These are phyloP conservation scores for Cricetomys ansorgei DNA, from an alignment of 2,113 vertebrate genomes.

Conservation along the genomic window DNA sequence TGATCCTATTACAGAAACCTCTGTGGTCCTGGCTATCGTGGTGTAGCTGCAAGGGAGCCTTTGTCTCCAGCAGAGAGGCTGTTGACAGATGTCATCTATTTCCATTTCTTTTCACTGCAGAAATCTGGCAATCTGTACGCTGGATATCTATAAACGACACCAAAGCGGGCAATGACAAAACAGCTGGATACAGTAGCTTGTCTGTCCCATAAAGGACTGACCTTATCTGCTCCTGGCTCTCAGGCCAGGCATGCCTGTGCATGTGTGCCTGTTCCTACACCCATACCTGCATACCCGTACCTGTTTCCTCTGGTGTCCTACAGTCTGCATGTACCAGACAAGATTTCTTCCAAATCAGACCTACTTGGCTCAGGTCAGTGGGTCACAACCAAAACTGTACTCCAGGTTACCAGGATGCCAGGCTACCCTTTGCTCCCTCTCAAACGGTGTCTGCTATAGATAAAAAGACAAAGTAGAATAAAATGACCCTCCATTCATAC, in stretches of 20 bases:
- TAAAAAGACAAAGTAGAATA: neutral
- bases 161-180: slow-evolving; percentile 61
- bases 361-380: neutral
- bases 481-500: neutral
- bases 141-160: slow-evolving; percentile 33
- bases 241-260: neutral
- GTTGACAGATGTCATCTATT: slow-evolving; percentile 14
- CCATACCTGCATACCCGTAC: neutral
- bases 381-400: neutral
- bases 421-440: neutral
- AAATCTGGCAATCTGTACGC: neutral
- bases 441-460: slow-evolving; percentile 22
- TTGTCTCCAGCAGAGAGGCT: neutral
- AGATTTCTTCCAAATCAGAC: neutral
- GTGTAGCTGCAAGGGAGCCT: neutral
- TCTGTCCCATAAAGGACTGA: neutral
- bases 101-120: slow-evolving; percentile 39
- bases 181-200: slow-evolving; percentile 22
- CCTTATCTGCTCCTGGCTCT: neutral
- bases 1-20: slow-evolving; percentile 34
- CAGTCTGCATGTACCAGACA: rapidly evolving
- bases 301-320: neutral
- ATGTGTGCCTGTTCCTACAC: neutral
- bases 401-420: neutral
- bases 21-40: neutral